Evolutionary conservation across 2,113 vertebrate species (phyloP).

Genomic region (Mohoua ochrocephala): DNA sequence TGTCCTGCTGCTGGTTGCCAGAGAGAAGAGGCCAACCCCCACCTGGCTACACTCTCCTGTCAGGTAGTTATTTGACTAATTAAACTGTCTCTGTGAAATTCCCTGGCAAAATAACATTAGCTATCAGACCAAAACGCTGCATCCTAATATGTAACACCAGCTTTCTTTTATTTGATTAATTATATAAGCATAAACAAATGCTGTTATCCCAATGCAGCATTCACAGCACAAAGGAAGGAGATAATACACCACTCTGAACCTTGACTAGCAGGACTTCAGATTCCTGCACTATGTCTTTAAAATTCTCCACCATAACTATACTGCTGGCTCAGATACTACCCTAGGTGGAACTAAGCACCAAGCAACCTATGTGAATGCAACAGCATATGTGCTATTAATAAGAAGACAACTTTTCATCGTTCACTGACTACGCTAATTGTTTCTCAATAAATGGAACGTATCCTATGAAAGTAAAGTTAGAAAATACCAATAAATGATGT

Average conservation of each 20-base stretch:
- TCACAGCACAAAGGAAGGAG: neutral
- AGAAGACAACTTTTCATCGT: neutral
- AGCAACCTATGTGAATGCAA: neutral
- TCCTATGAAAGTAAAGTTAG: neutral
- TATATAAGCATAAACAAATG: neutral
- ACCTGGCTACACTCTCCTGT: neutral
- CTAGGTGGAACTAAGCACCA: neutral
- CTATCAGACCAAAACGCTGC: neutral
- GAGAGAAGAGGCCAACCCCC: neutral
- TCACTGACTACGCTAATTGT: slow-evolving; percentile 39
- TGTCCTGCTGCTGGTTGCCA: neutral
- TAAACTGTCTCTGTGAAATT: neutral
- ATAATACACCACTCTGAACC: neutral
- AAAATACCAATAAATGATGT: neutral
- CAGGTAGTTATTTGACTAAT: neutral
- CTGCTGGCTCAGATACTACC: neutral
- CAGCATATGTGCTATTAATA: neutral
- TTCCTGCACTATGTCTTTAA: neutral
- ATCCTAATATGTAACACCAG: neutral
- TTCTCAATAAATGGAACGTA: neutral
- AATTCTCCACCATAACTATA: neutral
- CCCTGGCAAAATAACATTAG: neutral
- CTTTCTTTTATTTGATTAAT: neutral
- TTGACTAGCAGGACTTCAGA: neutral
- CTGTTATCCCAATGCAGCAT: neutral